Evolutionary conservation across 1,140 invertebrate genomes (phyloP).

Genomic region (Lerema accius): DNA sequence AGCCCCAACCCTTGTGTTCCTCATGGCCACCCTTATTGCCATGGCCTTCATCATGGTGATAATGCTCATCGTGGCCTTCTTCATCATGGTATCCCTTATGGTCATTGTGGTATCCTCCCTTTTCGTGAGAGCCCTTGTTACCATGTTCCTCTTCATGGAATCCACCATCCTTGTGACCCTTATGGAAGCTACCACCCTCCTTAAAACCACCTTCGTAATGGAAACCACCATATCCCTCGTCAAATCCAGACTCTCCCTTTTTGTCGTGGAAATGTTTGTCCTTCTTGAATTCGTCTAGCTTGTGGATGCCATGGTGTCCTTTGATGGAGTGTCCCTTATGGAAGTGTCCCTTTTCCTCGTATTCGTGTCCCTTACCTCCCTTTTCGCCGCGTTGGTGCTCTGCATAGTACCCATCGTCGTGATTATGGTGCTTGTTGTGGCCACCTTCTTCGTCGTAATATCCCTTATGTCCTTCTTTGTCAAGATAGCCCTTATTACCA

Average conservation of each 20-base stretch:
- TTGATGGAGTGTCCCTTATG: slow-evolving; percentile 91
- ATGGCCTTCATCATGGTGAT: slow-evolving; percentile 83
- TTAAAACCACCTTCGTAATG: slow-evolving; percentile 86
- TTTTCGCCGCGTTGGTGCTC: slow-evolving; percentile 87
- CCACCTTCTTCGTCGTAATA: slow-evolving; percentile 88
- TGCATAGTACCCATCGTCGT: slow-evolving; percentile 88
- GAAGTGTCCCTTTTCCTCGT: slow-evolving; percentile 84
- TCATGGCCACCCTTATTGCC: slow-evolving; percentile 85
- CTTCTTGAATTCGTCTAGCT: slow-evolving; percentile 87
- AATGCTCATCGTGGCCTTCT: slow-evolving; percentile 82
- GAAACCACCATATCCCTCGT: slow-evolving; percentile 85
- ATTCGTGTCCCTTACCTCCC: slow-evolving; percentile 85
- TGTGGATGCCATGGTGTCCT: slow-evolving; percentile 90
- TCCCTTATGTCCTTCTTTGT: slow-evolving; percentile 87
- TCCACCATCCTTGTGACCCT: slow-evolving; percentile 85
- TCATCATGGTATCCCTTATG: slow-evolving; percentile 79
- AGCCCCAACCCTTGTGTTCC: slow-evolving; percentile 80
- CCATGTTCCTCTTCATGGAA: slow-evolving; percentile 87
- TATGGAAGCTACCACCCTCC: slow-evolving; percentile 87
- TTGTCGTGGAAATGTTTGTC: slow-evolving; percentile 88
- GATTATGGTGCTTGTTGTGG: slow-evolving; percentile 89
- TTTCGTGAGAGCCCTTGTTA: slow-evolving; percentile 87
- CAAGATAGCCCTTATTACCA: slow-evolving; percentile 87
- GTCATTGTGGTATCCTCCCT: slow-evolving; percentile 82
- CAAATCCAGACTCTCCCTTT: slow-evolving; percentile 88